phyloP scores from a whole-genome alignment of 1,140 invertebrate species.

The Danaus melanippus region DNA sequence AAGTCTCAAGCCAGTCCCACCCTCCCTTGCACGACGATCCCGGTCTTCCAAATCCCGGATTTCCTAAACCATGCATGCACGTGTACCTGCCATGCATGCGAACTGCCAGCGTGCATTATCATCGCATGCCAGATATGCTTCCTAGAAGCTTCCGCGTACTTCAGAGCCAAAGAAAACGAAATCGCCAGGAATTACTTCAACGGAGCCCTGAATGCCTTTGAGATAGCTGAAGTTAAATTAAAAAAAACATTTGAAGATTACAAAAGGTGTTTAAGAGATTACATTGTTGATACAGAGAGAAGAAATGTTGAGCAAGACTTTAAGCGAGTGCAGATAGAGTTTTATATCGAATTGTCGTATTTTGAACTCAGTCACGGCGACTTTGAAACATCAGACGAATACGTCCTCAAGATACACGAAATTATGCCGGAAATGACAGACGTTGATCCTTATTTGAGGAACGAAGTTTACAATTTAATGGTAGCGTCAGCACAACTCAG shows the following conservation, averaged over 20 bases:
- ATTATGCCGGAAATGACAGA: constrained; percentile 23
- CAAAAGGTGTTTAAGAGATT: constrained; percentile 22
- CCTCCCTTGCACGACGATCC: constrained; percentile 18
- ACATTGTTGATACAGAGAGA: constrained; percentile 23
- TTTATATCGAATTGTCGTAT: constrained; percentile 39
- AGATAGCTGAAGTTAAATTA: constrained; percentile 30
- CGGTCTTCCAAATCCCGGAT: constrained; percentile 29
- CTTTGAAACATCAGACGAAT: constrained; percentile 32
- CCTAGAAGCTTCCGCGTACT: constrained; percentile 46
- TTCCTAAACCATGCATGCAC: constrained; percentile 29
- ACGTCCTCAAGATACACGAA: constrained; percentile 39
- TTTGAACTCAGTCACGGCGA: constrained; percentile 35
- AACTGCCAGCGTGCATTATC: constrained; percentile 21
- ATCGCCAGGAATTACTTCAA: constrained; percentile 50
- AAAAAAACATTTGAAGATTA: constrained; percentile 15
- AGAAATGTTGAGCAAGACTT: constrained; percentile 20
- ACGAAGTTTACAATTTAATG: constrained; percentile 51
- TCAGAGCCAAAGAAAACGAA: constrained; percentile 33
- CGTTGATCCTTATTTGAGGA: constrained; percentile 29
- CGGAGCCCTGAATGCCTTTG: constrained; percentile 29
- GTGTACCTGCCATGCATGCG: constrained; percentile 41
- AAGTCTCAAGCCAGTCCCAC: constrained; percentile 27
- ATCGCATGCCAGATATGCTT: constrained; percentile 24
- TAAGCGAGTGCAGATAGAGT: constrained; percentile 27
- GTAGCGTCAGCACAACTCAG: constrained; percentile 31